Conservation (phyloP, 2,113 vertebrate species). For the Pedetes capensis region DNA sequence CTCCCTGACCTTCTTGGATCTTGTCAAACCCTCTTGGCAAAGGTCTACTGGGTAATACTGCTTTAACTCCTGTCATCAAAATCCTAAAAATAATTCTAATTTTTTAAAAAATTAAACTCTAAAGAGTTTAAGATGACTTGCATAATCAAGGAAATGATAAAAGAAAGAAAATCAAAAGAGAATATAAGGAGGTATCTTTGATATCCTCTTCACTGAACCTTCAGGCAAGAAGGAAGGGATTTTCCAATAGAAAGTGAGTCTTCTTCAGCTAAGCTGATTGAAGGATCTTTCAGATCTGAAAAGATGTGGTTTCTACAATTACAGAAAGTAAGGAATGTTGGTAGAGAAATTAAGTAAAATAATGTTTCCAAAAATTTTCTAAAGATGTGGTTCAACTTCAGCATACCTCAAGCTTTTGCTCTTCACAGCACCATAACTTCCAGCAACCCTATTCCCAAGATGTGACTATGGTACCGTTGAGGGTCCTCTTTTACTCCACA, state of each 20-base stretch:
- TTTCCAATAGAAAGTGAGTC: neutral
- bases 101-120: neutral
- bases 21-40: neutral
- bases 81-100: neutral
- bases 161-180: neutral
- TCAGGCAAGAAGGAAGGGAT: neutral
- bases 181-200: neutral
- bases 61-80: neutral
- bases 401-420: neutral
- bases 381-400: neutral
- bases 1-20: neutral
- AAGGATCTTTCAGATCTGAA: neutral
- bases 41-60: neutral
- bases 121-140: neutral
- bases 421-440: neutral
- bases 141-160: neutral
- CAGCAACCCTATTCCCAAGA: neutral
- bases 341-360: constrained; percentile 18
- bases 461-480: neutral
- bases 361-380: constrained; percentile 12
- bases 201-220: neutral
- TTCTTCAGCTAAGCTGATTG: neutral
- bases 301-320: neutral
- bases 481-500: neutral
- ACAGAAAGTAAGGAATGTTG: constrained; percentile 12